phyloP scores from a whole-genome alignment of 2,113 vertebrate species.

The Halcyon malimbica region DNA sequence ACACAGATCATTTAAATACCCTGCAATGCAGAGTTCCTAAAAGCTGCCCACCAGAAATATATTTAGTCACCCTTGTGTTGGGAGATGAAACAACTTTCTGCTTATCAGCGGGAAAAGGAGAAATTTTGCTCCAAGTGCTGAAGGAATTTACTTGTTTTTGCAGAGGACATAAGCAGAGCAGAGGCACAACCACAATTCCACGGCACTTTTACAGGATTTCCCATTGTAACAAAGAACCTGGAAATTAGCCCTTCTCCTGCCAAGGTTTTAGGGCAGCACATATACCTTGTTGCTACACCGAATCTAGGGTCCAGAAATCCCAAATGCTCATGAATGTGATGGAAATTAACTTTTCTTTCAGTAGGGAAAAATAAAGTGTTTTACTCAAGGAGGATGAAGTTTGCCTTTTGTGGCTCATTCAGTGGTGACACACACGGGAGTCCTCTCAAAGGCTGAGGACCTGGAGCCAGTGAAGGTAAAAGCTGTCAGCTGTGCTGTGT shows the following conservation, averaged over 20 bases:
- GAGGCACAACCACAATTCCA: not conserved
- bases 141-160: not conserved
- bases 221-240: not conserved
- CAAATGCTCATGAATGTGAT: not conserved
- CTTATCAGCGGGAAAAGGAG: not conserved
- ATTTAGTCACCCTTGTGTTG: accelerated
- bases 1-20: not conserved
- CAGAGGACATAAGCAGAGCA: not conserved
- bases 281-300: not conserved
- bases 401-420: not conserved
- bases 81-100: not conserved
- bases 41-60: not conserved
- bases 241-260: not conserved
- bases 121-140: not conserved
- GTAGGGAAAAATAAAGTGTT: not conserved
- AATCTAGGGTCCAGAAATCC: not conserved
- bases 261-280: not conserved
- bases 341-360: not conserved
- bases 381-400: not conserved
- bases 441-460: not conserved
- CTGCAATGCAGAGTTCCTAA: not conserved
- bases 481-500: not conserved
- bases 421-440: too few species aligned
- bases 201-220: not conserved
- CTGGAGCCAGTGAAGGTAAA: not conserved